These are phyloP conservation scores for Dicranocentrus wangi DNA, from an alignment of 2,888 invertebrate species.

Conservation along the genomic window DNA sequence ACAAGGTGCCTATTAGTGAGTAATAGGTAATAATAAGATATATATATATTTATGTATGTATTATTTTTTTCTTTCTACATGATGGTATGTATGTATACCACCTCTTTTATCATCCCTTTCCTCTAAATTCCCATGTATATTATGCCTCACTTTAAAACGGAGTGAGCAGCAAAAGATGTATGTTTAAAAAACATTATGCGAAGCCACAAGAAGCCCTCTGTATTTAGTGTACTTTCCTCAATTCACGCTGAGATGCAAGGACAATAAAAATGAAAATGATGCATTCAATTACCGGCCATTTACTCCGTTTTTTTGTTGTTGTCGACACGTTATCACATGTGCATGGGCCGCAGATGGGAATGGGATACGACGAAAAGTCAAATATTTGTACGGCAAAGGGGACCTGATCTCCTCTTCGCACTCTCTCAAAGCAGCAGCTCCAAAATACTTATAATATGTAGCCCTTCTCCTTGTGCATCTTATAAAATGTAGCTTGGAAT, in stretches of 20 bases:
- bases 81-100: background rate
- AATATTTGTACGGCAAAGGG: background rate
- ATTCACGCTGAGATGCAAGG: conserved; percentile 27
- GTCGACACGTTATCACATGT: background rate
- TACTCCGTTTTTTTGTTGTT: background rate
- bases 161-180: conserved; percentile 9
- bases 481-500: too few species aligned
- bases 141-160: too few species aligned
- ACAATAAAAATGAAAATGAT: conserved; percentile 18
- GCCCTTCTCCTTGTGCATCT: too few species aligned
- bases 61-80: too few species aligned
- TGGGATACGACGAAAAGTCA: background rate
- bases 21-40: background rate
- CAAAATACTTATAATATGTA: background rate
- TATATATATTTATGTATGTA: background rate
- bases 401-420: background rate
- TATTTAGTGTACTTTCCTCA: conserved; percentile 7
- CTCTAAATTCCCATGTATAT: too few species aligned
- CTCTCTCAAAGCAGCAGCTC: background rate
- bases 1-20: background rate
- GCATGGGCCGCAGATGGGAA: background rate
- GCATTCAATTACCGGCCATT: conserved; percentile 12
- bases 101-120: too few species aligned
- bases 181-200: background rate
- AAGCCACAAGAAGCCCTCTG: background rate